A percentile compares a stretch with the other conserved stretches of the same genome.
phyloP scores from a whole-genome alignment of 1,140 invertebrate genomes.

The Drosophila leontia region DNA sequence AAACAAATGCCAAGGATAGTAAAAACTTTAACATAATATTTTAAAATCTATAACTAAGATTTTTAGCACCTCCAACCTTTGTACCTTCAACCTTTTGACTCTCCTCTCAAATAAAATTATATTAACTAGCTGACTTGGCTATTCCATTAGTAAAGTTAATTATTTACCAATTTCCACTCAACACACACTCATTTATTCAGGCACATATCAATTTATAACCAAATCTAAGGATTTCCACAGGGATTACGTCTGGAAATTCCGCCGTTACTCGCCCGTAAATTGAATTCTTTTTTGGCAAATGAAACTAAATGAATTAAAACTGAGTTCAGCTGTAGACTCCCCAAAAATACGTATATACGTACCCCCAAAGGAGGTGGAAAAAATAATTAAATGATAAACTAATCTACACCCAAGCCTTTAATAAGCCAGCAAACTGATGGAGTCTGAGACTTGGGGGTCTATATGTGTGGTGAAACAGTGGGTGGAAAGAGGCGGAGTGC shows the following conservation, averaged over 20 bases:
- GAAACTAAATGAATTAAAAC: constrained; percentile 78
- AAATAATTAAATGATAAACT: constrained; percentile 82
- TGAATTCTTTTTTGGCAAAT: constrained; percentile 70
- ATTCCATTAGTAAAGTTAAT: constrained; percentile 42
- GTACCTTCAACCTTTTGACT: background rate
- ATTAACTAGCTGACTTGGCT: constrained; percentile 3
- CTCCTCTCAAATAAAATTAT: background rate
- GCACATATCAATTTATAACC: constrained; percentile 32
- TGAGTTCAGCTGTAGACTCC: constrained; percentile 29
- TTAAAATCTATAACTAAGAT: background rate
- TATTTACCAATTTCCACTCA: constrained; percentile 47
- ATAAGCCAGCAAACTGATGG: constrained; percentile 55
- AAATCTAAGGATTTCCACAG: constrained; percentile 52
- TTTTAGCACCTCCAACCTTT: background rate
- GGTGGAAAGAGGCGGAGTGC: background rate
- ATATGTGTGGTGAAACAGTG: constrained; percentile 1
- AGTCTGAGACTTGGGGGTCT: constrained; percentile 35
- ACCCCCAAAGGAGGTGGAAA: constrained; percentile 43
- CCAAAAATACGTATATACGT: constrained; percentile 10
- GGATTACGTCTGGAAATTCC: constrained; percentile 55
- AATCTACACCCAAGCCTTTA: constrained; percentile 68
- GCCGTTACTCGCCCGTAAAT: constrained; percentile 45
- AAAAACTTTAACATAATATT: too few relatives aligned
- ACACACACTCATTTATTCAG: background rate
- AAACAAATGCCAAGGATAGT: too few relatives aligned